Base-by-base conservation (phyloP, 2,888 invertebrate species). In the Ectemnius lituratus region DNA sequence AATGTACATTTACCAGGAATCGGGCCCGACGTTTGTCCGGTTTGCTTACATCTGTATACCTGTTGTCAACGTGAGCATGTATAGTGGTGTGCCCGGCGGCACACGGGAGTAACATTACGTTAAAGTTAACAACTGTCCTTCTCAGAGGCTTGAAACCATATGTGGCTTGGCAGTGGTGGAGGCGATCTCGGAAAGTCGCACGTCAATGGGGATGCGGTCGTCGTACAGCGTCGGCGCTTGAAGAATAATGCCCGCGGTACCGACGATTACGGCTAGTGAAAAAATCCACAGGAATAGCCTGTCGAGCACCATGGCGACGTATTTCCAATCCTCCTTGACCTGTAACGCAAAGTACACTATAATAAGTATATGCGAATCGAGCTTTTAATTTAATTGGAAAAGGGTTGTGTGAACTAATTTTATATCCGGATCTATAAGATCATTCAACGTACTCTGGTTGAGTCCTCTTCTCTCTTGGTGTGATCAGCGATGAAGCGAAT, bases 241-340 rank as follows among this genome's bases (percentile, higher is more conserved):
- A 83, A 98, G 93, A 88, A 98, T 98, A 90, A 98, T 98, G 67
- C 97, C 97, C 37, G 97, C 97, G 66, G 97, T 98, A 59, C 98
- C 98, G 81, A 98, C 96, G 79, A 98, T 93, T 88, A 98, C 98
- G 63, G 98, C 98, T 89, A 98, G 93, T 84, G 98, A 98, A 93
- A 99, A 99, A 91, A 99, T 98, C 96, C 98, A 98, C 87, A 99
- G 94, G 92, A 99, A 99, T 88, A 99, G 93, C 79, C 99, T 94
- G 92, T 99, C 99, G 90, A 99, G 93, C 82, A 99, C 98, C 97
- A 98, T 98, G 79, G 98, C 98, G 84, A 99, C 98, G 92, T 97
- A 99, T 91, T 99, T 99, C 99, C 99, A 99, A 93, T 99, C 98
- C 93, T 98, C 98, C 92, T 97, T 97, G 84, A 97, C 97, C 97